Evolutionary conservation across 2,888 invertebrate genomes (phyloP), one percentile per base, ranked within the genome.

Genomic region (Trachelus tabidus): DNA sequence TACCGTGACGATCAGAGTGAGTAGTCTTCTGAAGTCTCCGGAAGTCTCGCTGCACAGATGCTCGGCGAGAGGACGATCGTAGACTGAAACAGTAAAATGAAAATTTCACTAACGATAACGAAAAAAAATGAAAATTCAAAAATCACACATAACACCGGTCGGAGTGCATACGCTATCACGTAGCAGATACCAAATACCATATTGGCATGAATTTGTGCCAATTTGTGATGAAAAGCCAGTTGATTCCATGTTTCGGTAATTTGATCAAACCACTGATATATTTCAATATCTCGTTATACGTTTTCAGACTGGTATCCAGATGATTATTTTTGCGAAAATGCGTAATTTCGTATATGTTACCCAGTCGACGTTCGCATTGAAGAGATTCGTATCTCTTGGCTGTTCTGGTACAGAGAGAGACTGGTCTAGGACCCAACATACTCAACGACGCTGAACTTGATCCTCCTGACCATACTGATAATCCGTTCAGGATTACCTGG

Each of bases 21-120:
- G 93, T 73, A 97, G 93, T 4, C 96, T 93, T 12, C 96, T 94
- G 92, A 97, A 95, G 92, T 96, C 95, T 0, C 97, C 96, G 1
- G 95, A 95, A 0, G 96, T 96, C 92, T 97, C 96, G 74, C 95
- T 94, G 88, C 94, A 94, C 92, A 96, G 94, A 89, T 96, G 96
- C 86, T 95, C 94, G 30, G 95, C 96, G 78, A 96, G 89, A 0
- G 95, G 95, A 0, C 95, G 93, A 81, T 94, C 93, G 89, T 94
- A 95, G 89, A 95, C 95, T 95, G 90, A 4, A 88, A 86, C 75
- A 78, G 76, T 76, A 76, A 35, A 56, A 56, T 23, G 56, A 56
- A 56, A 56, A 23, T 56, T 6, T 56, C 2, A 56, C 2, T 23
- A 15, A 23, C 0, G 1, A 23, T 0, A 40, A 15, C 23, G 33